These are phyloP conservation scores for Drosophila recens DNA, from an alignment of 2,888 invertebrate species.

Conservation along the genomic window DNA sequence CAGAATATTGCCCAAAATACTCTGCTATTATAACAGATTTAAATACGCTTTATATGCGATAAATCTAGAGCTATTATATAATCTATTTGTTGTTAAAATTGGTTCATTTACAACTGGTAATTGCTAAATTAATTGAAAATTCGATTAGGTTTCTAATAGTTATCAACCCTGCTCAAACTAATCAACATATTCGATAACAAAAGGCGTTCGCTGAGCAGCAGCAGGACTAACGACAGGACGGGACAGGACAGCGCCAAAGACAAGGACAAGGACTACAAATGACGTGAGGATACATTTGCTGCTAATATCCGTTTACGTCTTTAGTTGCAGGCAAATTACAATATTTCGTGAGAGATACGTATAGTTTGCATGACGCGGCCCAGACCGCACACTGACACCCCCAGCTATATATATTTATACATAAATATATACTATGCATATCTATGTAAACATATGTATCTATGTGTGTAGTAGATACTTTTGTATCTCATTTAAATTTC, in stretches of 20 bases:
- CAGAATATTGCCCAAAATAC: not conserved
- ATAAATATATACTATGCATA: conserved; percentile 4
- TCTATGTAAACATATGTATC: conserved; percentile 5
- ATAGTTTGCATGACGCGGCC: conserved; percentile 49
- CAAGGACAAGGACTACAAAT: conserved; percentile 7
- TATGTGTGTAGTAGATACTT: conserved; percentile 49
- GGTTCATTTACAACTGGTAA: conserved; percentile 15
- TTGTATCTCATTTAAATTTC: conserved; percentile 77
- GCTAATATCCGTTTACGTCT: conserved; percentile 79
- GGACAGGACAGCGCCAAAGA: conserved; percentile 17
- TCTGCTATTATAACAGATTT: not conserved
- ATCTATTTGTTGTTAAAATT: not conserved
- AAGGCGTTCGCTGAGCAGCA: conserved; percentile 11
- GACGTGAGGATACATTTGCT: conserved; percentile 61
- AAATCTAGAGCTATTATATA: not conserved
- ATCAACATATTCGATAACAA: conserved; percentile 51
- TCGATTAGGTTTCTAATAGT: conserved; percentile 24
- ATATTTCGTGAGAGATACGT: conserved; percentile 74
- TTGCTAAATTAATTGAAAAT: conserved; percentile 43
- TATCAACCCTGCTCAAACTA: conserved; percentile 39
- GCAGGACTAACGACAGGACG: conserved; percentile 1
- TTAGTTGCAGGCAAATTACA: conserved; percentile 74
- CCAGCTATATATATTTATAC: not conserved
- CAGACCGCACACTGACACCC: conserved; percentile 30
- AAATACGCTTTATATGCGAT: not conserved